These are phyloP conservation scores for Palloptera scutellata DNA, from an alignment of 2,888 invertebrate genomes.

Conservation along the genomic window DNA sequence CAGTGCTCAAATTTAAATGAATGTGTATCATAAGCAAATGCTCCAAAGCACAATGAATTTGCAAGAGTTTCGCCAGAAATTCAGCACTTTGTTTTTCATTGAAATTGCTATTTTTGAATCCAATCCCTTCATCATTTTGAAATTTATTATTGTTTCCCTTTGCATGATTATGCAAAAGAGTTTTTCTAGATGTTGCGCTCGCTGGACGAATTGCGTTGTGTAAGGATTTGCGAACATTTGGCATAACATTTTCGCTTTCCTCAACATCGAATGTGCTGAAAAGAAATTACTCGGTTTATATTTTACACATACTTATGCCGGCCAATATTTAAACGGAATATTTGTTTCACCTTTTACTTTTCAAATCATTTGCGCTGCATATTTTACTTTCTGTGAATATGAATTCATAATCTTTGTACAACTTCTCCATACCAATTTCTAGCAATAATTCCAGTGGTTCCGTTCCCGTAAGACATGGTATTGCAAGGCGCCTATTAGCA, in stretches of 20 bases:
- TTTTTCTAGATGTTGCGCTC: constrained; percentile 49
- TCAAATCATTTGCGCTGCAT: constrained; percentile 53
- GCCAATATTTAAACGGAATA: background rate
- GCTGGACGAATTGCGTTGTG: constrained; percentile 54
- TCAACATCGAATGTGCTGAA: constrained; percentile 18
- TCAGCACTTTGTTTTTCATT: constrained; percentile 49
- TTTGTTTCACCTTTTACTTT: constrained; percentile 40
- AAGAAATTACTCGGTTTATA: background rate
- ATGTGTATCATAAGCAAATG: constrained; percentile 61
- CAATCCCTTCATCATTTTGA: constrained; percentile 46
- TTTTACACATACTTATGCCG: background rate
- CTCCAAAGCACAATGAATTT: constrained; percentile 60
- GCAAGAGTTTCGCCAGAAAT: constrained; percentile 55
- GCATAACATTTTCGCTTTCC: constrained; percentile 36
- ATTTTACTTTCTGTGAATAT: constrained; percentile 62
- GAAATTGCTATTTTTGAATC: constrained; percentile 61
- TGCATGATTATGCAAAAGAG: constrained; percentile 52
- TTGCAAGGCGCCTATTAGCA: constrained; percentile 61
- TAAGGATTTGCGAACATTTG: constrained; percentile 60
- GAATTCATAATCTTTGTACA: constrained; percentile 62
- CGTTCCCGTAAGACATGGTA: constrained; percentile 60
- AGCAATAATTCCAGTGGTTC: constrained; percentile 62
- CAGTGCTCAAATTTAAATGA: constrained; percentile 57
- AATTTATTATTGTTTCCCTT: constrained; percentile 38
- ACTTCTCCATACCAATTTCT: constrained; percentile 64